phyloP scores from a whole-genome alignment of 2,888 invertebrate genomes.

The Listrodromus nycthemerus region DNA sequence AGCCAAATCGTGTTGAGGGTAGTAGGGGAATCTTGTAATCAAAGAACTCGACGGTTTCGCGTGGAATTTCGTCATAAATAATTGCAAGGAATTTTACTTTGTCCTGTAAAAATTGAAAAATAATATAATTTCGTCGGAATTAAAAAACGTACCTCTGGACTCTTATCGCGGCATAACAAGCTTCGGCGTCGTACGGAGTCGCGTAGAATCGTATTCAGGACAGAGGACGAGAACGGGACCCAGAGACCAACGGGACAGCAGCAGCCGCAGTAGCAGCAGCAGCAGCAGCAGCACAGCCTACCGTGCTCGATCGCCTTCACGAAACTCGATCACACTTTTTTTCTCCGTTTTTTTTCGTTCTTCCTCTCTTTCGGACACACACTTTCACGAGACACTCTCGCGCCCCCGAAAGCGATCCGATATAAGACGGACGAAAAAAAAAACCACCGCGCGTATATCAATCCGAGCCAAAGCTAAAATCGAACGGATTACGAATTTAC shows the following conservation, averaged over 20 bases:
- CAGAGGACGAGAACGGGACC: constrained; percentile 39
- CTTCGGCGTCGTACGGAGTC: constrained; percentile 54
- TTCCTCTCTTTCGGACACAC: constrained; percentile 30
- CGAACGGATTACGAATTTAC: constrained; percentile 36
- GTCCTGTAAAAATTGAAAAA: constrained; percentile 25
- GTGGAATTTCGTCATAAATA: not conserved
- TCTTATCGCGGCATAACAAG: constrained; percentile 82
- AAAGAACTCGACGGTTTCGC: not conserved
- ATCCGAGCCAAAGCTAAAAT: constrained; percentile 47
- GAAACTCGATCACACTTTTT: constrained; percentile 60
- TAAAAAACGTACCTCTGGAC: constrained; percentile 73
- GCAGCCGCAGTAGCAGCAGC: not conserved
- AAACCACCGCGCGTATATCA: constrained; percentile 15
- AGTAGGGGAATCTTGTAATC: constrained; percentile 11
- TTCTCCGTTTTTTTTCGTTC: constrained; percentile 37
- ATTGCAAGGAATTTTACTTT: constrained; percentile 11
- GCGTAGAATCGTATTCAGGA: constrained; percentile 57
- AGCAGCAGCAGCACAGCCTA: constrained; percentile 48
- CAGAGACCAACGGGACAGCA: constrained; percentile 57
- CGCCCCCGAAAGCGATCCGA: constrained; percentile 12
- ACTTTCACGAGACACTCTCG: constrained; percentile 47
- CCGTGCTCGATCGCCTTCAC: constrained; percentile 61
- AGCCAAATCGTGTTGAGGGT: not conserved
- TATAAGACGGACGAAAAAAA: constrained; percentile 41
- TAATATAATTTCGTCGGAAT: constrained; percentile 8